Evolutionary conservation across 2,113 vertebrate species (phyloP).

Genomic region (Perognathus longimembris): DNA sequence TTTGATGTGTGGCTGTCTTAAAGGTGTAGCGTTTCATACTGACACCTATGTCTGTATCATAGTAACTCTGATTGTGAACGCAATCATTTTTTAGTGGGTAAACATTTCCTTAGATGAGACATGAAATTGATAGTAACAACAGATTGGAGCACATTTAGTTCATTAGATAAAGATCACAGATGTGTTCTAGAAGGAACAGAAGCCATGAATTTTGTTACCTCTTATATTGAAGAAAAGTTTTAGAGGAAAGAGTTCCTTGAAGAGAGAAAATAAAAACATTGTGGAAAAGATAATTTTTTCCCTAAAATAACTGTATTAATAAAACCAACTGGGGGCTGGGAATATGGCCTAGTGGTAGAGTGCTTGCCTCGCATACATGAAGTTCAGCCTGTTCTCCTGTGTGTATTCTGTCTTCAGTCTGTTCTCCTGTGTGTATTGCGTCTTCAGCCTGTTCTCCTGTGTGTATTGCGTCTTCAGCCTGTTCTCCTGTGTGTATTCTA

Average conservation of each 20-base stretch:
- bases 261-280: background rate
- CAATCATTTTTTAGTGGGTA: background rate
- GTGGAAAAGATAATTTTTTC: background rate
- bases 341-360: no score
- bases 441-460: no score
- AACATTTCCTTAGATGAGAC: background rate
- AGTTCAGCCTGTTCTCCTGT: no score
- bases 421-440: no score
- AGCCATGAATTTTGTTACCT: background rate
- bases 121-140: background rate
- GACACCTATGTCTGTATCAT: background rate
- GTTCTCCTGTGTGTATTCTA: no score
- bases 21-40: background rate
- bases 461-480: no score
- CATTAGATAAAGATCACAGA: background rate
- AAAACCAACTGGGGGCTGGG: no score
- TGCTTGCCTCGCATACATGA: no score
- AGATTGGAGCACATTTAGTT: background rate
- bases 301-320: background rate
- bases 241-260: background rate
- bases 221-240: background rate
- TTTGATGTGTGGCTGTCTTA: background rate
- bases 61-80: conserved; percentile 13
- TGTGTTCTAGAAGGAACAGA: background rate
- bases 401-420: no score